These are phyloP conservation scores for Lytechinus pictus DNA, from an alignment of 35 echinoderm and acorn worm species.

Conservation along the genomic window DNA sequence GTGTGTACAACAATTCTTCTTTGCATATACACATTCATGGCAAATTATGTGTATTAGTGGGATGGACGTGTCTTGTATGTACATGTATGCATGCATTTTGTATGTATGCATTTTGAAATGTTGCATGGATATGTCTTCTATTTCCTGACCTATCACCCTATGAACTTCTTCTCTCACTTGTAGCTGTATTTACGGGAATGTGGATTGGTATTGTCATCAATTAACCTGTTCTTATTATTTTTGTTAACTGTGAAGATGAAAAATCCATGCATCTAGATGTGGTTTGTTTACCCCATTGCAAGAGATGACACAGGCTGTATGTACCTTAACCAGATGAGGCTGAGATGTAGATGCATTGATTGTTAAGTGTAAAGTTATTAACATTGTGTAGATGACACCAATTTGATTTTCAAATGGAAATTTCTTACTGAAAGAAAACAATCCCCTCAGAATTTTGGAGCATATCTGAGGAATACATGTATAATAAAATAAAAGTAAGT, in stretches of 20 bases:
- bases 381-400: no score
- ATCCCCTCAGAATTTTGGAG: no score
- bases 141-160: not conserved
- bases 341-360: not conserved
- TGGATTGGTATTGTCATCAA: not conserved
- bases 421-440: no score
- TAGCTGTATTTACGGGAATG: not conserved
- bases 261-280: slow-evolving; percentile 4
- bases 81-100: no score
- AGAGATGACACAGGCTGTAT: not conserved
- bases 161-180: not conserved
- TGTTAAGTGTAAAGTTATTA: not conserved
- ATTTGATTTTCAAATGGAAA: no score
- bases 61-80: not conserved
- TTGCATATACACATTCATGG: not conserved
- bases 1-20: not conserved
- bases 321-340: not conserved
- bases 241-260: not conserved
- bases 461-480: no score
- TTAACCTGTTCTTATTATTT: not conserved
- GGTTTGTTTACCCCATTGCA: not conserved
- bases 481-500: no score
- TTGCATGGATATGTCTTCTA: not conserved
- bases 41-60: not conserved
- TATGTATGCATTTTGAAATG: slow-evolving; percentile 1